Percentiles rank a stretch among this genome's conserved stretches.
phyloP scores from a whole-genome alignment of 2,113 vertebrate species.

The Piprites chloris region DNA sequence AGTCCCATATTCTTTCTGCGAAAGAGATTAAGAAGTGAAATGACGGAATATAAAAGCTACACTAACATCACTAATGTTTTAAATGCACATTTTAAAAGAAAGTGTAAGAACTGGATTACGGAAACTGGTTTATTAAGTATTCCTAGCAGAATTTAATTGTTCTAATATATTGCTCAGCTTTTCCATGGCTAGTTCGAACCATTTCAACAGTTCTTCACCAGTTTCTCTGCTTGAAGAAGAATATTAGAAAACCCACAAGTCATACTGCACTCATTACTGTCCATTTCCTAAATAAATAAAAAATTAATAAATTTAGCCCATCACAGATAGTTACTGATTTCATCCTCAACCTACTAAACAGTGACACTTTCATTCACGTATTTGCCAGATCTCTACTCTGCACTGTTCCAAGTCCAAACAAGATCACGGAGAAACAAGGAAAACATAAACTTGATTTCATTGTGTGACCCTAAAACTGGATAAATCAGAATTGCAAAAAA shows the following conservation, averaged over 20 bases:
- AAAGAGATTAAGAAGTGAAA: background rate
- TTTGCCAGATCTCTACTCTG: background rate
- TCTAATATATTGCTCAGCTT: background rate
- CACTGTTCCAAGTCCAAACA: background rate
- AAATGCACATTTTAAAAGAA: background rate
- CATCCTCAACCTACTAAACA: background rate
- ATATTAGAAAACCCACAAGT: background rate
- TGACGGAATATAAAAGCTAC: background rate
- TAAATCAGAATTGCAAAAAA: background rate
- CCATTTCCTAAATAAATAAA: background rate
- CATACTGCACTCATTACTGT: background rate
- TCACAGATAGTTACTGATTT: background rate
- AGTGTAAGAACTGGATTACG: background rate
- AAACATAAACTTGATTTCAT: background rate
- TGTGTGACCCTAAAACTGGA: background rate
- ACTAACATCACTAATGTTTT: background rate
- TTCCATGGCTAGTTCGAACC: background rate
- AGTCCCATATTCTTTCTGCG: background rate
- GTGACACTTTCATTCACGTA: background rate
- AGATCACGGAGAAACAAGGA: background rate
- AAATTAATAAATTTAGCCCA: background rate
- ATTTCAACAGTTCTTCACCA: background rate
- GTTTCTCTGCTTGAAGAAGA: background rate
- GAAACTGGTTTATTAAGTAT: background rate
- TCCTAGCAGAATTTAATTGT: background rate